Percentiles rank a stretch among this genome's conserved stretches.
These are phyloP conservation scores for Colletes gigas DNA, from an alignment of 1,140 invertebrate genomes.

Conservation along the genomic window DNA sequence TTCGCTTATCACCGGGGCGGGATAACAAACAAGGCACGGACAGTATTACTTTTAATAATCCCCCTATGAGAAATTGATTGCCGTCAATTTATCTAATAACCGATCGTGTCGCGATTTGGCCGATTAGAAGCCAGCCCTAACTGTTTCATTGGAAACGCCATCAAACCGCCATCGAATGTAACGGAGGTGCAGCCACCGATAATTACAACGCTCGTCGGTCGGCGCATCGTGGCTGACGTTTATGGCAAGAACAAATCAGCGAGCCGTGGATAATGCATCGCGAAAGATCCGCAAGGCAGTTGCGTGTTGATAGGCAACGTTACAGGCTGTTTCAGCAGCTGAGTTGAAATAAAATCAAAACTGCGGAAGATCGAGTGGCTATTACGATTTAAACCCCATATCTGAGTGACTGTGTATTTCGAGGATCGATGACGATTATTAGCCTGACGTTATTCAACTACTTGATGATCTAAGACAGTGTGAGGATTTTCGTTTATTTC, in stretches of 20 bases:
- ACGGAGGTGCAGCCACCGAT: background rate
- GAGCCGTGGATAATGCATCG: constrained; percentile 50
- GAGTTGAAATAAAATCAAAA: no score
- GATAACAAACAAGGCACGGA: background rate
- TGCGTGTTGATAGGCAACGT: constrained; percentile 32
- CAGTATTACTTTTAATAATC: background rate
- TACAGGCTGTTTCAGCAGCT: background rate
- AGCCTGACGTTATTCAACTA: no score
- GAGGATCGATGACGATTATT: no score
- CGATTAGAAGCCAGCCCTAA: constrained; percentile 8
- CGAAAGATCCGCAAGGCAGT: constrained; percentile 27
- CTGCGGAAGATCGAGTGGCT: background rate
- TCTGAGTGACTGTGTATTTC: no score
- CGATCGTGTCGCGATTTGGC: background rate
- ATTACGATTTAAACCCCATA: no score
- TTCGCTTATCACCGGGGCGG: background rate
- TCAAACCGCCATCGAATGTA: background rate
- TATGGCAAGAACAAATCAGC: constrained; percentile 33
- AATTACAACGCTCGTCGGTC: constrained; percentile 4
- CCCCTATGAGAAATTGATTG: background rate
- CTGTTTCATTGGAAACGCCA: constrained; percentile 6
- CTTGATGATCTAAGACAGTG: no score
- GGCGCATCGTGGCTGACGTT: background rate
- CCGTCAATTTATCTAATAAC: background rate
- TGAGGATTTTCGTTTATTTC: no score